Evolutionary conservation across 2,797 vertebrate species (phyloP).

Genomic region (Arvicola amphibius): DNA sequence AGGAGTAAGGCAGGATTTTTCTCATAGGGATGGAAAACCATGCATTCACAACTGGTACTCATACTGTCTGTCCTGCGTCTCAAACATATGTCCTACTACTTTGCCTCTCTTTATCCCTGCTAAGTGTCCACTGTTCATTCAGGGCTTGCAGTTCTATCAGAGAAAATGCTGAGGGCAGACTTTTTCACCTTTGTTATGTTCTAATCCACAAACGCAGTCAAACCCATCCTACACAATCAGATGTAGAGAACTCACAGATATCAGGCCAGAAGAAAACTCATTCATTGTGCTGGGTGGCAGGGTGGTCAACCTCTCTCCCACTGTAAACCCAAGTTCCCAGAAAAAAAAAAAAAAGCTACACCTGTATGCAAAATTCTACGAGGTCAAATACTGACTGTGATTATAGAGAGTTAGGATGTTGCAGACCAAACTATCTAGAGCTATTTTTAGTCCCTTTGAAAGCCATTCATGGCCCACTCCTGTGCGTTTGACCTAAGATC

Average conservation of each 20-base stretch:
- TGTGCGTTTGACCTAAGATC: neutral
- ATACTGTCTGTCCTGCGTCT: neutral
- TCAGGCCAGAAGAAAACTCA: conserved; percentile 94
- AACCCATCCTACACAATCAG: conserved; percentile 97
- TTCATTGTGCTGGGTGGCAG: conserved; percentile 96
- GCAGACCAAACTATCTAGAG: neutral
- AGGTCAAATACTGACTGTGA: neutral
- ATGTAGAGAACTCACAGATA: conserved; percentile 95
- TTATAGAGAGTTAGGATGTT: neutral
- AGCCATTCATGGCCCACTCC: neutral
- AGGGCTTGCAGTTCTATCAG: conserved; percentile 89
- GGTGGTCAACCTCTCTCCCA: conserved; percentile 92
- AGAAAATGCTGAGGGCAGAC: conserved; percentile 95
- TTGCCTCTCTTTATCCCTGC: neutral
- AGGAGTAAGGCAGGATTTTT: neutral
- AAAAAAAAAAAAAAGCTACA: neutral
- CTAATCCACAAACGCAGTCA: conserved; percentile 97
- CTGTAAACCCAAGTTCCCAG: neutral
- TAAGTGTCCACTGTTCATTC: neutral
- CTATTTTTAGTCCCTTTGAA: neutral
- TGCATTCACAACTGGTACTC: no score
- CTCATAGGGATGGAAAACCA: neutral
- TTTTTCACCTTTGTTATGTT: conserved; percentile 95
- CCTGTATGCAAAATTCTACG: neutral
- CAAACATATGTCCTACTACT: neutral